phyloP scores from a whole-genome alignment of 2,888 invertebrate genomes.

The Volucella bombylans region DNA sequence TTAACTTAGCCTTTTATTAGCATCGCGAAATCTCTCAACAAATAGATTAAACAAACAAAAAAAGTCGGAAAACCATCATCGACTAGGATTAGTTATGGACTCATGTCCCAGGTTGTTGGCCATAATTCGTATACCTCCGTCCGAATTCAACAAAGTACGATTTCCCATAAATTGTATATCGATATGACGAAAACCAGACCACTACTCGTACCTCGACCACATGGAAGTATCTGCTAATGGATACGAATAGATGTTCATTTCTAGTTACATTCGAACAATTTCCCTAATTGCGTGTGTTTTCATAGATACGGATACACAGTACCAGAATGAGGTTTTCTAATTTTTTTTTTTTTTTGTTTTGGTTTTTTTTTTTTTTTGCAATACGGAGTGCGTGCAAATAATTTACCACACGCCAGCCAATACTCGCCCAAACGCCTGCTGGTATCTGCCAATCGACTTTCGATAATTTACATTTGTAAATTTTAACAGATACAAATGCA shows the following conservation, averaged over 20 bases:
- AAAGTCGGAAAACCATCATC: no score
- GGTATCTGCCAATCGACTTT: slow-evolving; percentile 35
- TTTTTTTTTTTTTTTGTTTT: not conserved
- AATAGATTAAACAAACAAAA: no score
- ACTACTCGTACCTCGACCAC: slow-evolving; percentile 2
- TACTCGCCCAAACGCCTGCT: slow-evolving; percentile 23
- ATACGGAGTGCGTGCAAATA: slow-evolving; percentile 27
- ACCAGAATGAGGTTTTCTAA: no score
- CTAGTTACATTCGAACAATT: not conserved
- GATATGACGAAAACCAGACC: slow-evolving; percentile 39
- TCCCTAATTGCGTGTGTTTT: slow-evolving; percentile 29
- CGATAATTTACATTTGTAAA: slow-evolving; percentile 60
- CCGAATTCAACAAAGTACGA: slow-evolving; percentile 1
- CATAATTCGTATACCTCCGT: no score
- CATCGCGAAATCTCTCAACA: no score
- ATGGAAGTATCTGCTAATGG: not conserved
- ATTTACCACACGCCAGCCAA: slow-evolving; percentile 47
- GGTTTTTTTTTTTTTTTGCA: not conserved
- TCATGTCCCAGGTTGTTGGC: no score
- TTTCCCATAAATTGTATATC: slow-evolving; percentile 20
- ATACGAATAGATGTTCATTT: slow-evolving; percentile 2
- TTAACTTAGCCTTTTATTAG: no score
- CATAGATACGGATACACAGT: not conserved
- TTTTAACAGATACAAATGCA: slow-evolving; percentile 33
- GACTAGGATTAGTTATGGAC: no score